Percentiles rank a stretch among this genome's conserved stretches.
These are phyloP conservation scores for Araneus ventricosus DNA, from an alignment of 1,140 invertebrate genomes.

Conservation along the genomic window DNA sequence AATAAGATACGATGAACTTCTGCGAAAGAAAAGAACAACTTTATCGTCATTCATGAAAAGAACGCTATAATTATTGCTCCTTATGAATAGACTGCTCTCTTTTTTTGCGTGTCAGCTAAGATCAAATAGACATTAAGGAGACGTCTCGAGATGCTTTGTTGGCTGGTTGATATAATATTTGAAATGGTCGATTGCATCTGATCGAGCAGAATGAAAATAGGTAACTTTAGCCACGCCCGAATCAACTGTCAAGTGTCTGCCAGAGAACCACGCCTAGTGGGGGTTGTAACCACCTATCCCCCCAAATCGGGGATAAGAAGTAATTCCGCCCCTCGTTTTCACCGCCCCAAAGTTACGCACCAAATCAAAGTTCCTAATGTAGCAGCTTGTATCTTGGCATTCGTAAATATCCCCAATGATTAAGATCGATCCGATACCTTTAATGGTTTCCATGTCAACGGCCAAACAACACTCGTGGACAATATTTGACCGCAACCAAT, in stretches of 20 bases:
- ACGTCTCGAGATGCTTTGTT: background rate
- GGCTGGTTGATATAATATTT: slow-evolving; percentile 13
- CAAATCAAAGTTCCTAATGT: slow-evolving; percentile 39
- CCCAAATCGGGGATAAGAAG: background rate
- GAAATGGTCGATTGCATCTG: background rate
- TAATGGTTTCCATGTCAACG: slow-evolving; percentile 75
- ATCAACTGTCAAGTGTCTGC: slow-evolving; percentile 31
- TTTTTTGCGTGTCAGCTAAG: background rate
- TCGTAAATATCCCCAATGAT: slow-evolving; percentile 73
- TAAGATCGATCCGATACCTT: slow-evolving; percentile 70
- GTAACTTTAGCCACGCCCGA: slow-evolving; percentile 49
- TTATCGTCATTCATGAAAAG: background rate
- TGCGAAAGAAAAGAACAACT: background rate
- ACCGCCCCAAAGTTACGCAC: background rate
- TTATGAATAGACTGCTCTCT: background rate
- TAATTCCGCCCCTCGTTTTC: background rate
- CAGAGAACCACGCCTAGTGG: slow-evolving; percentile 21
- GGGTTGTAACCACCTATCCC: background rate
- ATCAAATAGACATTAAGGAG: background rate
- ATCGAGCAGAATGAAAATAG: slow-evolving; percentile 21
- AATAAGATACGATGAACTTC: background rate
- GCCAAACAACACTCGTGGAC: slow-evolving; percentile 68
- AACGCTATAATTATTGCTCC: background rate
- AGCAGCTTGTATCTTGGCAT: slow-evolving; percentile 59
- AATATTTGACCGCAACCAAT: slow-evolving; percentile 74